Evolutionary conservation across 2,888 invertebrate species (phyloP), one percentile per base, ranked within the genome.

Genomic region (Aricia artaxerxes): DNA sequence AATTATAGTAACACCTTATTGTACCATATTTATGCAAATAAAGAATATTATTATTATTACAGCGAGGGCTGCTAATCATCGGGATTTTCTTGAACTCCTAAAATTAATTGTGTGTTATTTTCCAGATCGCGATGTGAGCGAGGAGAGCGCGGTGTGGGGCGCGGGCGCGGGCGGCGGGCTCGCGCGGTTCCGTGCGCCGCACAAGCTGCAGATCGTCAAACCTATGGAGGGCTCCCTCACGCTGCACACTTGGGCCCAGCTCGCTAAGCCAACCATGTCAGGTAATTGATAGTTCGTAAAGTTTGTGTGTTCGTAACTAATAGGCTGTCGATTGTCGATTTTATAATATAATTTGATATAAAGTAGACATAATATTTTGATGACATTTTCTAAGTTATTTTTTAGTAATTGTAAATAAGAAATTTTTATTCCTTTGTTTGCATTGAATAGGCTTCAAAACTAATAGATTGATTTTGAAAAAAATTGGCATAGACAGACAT

Each of bases 171-270:
- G 86, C 6, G 92, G 91, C 1, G 92, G 91, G 0, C 88, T 88
- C 76, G 89, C 90, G 24, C 93, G 95, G 80, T 97, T 98, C 97
- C 96, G 97, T 85, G 92, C 97, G 85, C 98, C 98, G 49, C 98
- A 98, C 91, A 98, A 98, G 89, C 92, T 98, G 83, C 98, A 98
- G 93, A 98, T 98, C 83, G 97, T 98, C 4, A 98, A 98, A 87
- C 98, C 98, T 0, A 95, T 98, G 91, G 98, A 98, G 92, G 98
- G 99, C 13, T 99, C 99, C 0, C 97, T 97, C 86, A 99, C 99
- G 0, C 92, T 99, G 80, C 97, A 98, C 88, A 98, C 98, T 83
- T 99, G 99, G 99, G 97, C 98, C 79, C 97, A 98, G 83, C 95
- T 99, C 75, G 99, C 99, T 75, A 98, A 98, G 78, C 99, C 99